Conservation (phyloP, 1,140 invertebrate genomes). For the Globodera ellingtonae region DNA sequence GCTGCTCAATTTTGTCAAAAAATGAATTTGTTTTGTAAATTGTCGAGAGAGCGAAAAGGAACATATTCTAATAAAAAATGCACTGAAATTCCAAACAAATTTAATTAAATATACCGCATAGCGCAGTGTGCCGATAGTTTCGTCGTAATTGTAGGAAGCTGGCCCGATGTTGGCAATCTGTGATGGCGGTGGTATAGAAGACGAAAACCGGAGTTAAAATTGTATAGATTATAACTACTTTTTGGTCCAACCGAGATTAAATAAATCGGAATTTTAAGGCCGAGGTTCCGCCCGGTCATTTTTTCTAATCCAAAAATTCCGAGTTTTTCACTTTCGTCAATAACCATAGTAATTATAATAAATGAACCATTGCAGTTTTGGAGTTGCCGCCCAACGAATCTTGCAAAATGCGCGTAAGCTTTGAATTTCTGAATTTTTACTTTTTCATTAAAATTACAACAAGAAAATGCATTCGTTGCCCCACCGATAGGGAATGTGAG, state of each 20-base stretch:
- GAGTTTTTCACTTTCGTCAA: no score
- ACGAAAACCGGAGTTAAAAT: slow-evolving; percentile 9
- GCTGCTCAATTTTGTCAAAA: no score
- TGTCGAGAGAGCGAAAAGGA: no score
- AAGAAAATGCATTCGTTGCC: neutral
- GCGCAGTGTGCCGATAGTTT: slow-evolving; percentile 91
- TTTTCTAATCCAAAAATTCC: no score
- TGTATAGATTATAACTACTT: neutral
- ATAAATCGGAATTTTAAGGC: no score
- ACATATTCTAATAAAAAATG: no score
- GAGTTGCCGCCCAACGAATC: slow-evolving; percentile 93
- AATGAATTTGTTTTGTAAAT: no score
- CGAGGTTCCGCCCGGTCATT: no score
- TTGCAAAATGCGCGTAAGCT: slow-evolving; percentile 86
- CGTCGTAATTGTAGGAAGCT: slow-evolving; percentile 93
- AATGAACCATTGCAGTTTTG: slow-evolving; percentile 85
- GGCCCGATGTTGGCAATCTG: slow-evolving; percentile 90
- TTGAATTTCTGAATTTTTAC: slow-evolving; percentile 74
- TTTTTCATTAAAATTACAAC: neutral
- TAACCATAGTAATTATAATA: neutral
- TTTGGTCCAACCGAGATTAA: no score
- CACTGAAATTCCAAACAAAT: no score
- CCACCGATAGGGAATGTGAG: slow-evolving; percentile 84
- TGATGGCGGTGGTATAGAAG: slow-evolving; percentile 45
- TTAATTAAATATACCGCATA: slow-evolving; percentile 73